These are phyloP conservation scores for Trissolcus basalis DNA, from an alignment of 1,140 invertebrate genomes.

Conservation along the genomic window DNA sequence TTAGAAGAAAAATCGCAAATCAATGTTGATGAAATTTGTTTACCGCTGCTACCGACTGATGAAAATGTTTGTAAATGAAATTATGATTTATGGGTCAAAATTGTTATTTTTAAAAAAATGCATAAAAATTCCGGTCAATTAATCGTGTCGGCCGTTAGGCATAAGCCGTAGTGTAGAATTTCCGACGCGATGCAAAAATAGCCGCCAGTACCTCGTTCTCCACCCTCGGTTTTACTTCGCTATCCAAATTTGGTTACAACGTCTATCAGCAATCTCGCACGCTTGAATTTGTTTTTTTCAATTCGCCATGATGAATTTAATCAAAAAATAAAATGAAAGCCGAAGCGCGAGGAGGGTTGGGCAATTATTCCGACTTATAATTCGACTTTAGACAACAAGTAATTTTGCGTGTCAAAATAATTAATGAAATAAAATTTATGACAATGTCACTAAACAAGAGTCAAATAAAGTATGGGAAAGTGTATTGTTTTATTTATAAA, in stretches of 20 bases:
- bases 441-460: no score
- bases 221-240: conserved; percentile 62
- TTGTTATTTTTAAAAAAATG: not conserved
- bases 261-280: conserved; percentile 37
- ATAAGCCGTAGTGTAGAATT: conserved; percentile 67
- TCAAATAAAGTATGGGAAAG: no score
- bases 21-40: no score
- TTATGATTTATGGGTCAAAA: conserved; percentile 1
- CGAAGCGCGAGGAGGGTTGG: no score
- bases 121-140: conserved; percentile 23
- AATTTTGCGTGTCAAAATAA: no score
- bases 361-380: no score
- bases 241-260: conserved; percentile 75
- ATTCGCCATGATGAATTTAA: conserved; percentile 2
- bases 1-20: no score
- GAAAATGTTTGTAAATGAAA: not conserved
- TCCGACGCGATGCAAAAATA: conserved; percentile 73
- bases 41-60: no score
- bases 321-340: not conserved
- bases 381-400: no score
- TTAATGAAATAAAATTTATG: conserved; percentile 1
- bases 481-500: not conserved
- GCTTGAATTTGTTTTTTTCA: conserved; percentile 4
- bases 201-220: conserved; percentile 61
- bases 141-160: conserved; percentile 26